Conservation (phyloP, 2,113 vertebrate genomes). For the Callipepla californica region DNA sequence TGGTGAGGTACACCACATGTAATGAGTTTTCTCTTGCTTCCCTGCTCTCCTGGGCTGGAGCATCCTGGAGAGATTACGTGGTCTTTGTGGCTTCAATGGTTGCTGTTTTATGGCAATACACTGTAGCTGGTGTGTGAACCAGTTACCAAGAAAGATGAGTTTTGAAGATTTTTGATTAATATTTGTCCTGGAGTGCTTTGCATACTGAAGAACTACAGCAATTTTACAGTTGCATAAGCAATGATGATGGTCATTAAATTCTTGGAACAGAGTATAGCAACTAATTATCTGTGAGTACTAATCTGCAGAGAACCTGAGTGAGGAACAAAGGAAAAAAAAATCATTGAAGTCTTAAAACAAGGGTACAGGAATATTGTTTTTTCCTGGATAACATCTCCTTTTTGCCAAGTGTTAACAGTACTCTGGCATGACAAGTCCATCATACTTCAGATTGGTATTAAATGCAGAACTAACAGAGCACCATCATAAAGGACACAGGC, state of each 20-base stretch:
- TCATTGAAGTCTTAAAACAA: not conserved
- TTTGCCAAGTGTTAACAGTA: not conserved
- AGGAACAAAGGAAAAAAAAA: not conserved
- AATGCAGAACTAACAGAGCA: not conserved
- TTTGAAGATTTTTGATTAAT: not conserved
- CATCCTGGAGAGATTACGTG: not conserved
- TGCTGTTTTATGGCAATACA: not conserved
- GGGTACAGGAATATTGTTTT: not conserved
- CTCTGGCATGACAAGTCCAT: not conserved
- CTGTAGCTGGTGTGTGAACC: not conserved
- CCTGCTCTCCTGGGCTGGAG: not conserved
- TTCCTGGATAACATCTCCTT: not conserved
- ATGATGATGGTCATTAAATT: slow-evolving; percentile 15
- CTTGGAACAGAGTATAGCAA: not conserved
- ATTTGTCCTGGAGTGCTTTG: not conserved
- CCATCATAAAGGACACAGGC: not conserved
- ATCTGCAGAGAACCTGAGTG: not conserved
- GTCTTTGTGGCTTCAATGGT: not conserved
- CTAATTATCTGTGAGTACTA: not conserved
- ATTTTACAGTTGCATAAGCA: not conserved
- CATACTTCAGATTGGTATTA: not conserved
- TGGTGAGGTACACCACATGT: not conserved
- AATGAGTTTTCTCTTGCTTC: not conserved
- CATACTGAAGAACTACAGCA: not conserved
- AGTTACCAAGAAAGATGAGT: not conserved